These are phyloP conservation scores for Agelastica alni DNA, from an alignment of 2,888 invertebrate genomes.

Conservation along the genomic window DNA sequence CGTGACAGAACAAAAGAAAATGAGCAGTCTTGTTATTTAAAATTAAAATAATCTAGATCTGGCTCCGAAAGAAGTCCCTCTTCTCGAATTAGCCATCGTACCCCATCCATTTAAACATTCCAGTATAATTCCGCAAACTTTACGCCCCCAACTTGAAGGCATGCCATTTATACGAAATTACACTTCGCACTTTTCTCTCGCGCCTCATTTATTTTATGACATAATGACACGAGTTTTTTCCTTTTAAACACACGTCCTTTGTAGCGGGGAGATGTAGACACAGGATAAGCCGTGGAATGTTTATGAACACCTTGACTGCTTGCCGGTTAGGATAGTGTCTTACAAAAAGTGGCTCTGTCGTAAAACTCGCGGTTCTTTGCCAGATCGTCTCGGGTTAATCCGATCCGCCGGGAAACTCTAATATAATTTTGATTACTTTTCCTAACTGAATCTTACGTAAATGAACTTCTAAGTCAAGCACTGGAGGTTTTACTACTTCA, in stretches of 20 bases:
- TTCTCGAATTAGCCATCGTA: slow-evolving; percentile 12
- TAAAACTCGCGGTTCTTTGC: slow-evolving; percentile 18
- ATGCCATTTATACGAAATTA: slow-evolving; percentile 33
- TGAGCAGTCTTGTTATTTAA: neutral
- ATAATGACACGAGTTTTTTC: slow-evolving; percentile 37
- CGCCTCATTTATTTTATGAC: slow-evolving; percentile 39
- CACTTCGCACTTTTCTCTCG: slow-evolving; percentile 33
- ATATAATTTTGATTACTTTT: slow-evolving; percentile 22
- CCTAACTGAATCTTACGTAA: neutral
- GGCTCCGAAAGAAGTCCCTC: neutral
- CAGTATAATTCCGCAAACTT: slow-evolving; percentile 22
- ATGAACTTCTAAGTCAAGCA: neutral
- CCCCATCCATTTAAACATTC: slow-evolving; percentile 23
- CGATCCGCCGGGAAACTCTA: slow-evolving; percentile 12
- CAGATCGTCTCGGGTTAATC: slow-evolving; percentile 17
- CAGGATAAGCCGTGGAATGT: slow-evolving; percentile 37
- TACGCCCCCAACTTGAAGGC: slow-evolving; percentile 20
- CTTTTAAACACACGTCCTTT: slow-evolving; percentile 29
- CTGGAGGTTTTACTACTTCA: neutral
- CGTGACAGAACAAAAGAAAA: neutral
- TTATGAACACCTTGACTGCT: slow-evolving; percentile 32
- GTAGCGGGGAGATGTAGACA: slow-evolving; percentile 35
- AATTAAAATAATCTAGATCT: slow-evolving; percentile 7
- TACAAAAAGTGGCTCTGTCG: slow-evolving; percentile 20
- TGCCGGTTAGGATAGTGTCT: slow-evolving; percentile 20